Conservation (phyloP, 2,113 vertebrate genomes). For the Corythornis madagascariensis region DNA sequence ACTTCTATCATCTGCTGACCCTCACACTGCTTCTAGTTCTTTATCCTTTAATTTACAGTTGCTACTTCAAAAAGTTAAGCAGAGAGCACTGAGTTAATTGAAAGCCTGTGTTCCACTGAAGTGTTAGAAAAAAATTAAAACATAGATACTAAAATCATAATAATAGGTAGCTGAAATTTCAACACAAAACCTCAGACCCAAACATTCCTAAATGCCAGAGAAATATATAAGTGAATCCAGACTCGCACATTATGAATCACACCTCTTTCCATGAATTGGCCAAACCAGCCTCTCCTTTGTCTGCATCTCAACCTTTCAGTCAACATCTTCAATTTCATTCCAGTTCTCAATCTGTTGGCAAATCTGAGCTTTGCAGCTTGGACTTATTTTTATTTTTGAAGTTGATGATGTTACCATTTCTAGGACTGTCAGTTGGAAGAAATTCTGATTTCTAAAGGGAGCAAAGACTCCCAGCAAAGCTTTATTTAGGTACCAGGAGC, state of each 20-base stretch:
- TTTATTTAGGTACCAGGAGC: neutral
- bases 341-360: neutral
- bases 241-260: neutral
- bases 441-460: neutral
- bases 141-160: conserved; percentile 11
- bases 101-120: neutral
- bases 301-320: neutral
- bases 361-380: neutral
- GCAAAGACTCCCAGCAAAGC: neutral
- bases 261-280: neutral
- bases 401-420: neutral
- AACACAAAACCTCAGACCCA: conserved; percentile 27
- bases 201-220: neutral
- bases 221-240: neutral
- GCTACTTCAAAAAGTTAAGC: neutral
- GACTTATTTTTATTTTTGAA: neutral
- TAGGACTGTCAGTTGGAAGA: neutral
- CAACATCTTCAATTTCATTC: neutral
- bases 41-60: neutral
- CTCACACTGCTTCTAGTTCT: neutral
- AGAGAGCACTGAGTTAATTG: neutral
- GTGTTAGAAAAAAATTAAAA: conserved; percentile 38
- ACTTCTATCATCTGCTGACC: neutral
- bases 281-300: neutral
- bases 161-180: conserved; percentile 17